These are phyloP conservation scores for Urocitellus parryii DNA, from an alignment of 2,113 vertebrate species.

Conservation along the genomic window DNA sequence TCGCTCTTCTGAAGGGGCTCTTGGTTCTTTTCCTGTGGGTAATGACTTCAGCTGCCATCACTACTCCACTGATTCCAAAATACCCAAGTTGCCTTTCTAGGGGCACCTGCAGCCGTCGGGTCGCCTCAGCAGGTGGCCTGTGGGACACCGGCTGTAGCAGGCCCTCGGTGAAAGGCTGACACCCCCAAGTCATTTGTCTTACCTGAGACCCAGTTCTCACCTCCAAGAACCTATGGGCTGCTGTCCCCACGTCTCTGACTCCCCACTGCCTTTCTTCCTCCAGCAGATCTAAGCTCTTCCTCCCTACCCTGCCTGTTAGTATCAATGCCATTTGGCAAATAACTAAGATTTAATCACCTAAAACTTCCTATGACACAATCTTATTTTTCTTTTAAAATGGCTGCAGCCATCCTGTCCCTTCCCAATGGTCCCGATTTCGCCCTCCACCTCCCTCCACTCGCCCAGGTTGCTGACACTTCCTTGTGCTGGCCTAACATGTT, in stretches of 20 bases:
- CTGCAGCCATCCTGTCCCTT: neutral
- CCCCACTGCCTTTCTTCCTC: neutral
- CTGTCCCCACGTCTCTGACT: neutral
- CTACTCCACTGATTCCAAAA: neutral
- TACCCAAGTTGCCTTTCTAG: neutral
- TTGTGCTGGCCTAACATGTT: neutral
- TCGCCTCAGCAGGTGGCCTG: neutral
- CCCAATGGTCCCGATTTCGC: fast-evolving
- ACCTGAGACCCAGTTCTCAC: neutral
- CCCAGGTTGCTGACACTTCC: neutral
- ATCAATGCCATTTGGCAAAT: neutral
- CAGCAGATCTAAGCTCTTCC: neutral
- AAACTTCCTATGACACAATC: neutral
- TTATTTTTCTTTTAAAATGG: neutral
- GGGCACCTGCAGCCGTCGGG: neutral
- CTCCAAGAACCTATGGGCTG: neutral
- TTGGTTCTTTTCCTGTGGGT: neutral
- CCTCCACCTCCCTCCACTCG: neutral
- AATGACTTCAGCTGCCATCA: neutral
- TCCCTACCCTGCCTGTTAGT: neutral
- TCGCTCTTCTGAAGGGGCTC: neutral
- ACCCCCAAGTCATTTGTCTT: neutral
- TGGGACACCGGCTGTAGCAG: neutral
- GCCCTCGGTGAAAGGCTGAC: neutral
- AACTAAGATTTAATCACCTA: neutral